These are phyloP conservation scores for Camptogramma bilineatum DNA, from an alignment of 2,888 invertebrate genomes.

Conservation along the genomic window DNA sequence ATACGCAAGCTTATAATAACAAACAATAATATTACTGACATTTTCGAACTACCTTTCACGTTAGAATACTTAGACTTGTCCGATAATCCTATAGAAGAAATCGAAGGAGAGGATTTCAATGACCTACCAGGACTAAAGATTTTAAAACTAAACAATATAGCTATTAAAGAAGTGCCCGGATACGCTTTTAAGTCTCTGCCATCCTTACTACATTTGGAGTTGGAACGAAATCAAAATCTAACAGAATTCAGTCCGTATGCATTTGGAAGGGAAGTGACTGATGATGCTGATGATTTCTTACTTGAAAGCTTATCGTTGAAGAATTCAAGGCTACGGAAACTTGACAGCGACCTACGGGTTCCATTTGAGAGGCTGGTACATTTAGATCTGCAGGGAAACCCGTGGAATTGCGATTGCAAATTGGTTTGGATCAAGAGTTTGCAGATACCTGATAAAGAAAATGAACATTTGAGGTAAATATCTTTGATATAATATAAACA, in stretches of 20 bases:
- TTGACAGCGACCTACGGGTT: slow-evolving; percentile 67
- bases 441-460: slow-evolving; percentile 70
- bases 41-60: slow-evolving; percentile 85
- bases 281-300: slow-evolving; percentile 72
- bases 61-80: slow-evolving; percentile 87
- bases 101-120: slow-evolving; percentile 78
- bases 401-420: slow-evolving; percentile 88
- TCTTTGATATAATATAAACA: not conserved
- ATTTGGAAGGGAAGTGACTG: slow-evolving; percentile 70
- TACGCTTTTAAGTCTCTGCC: slow-evolving; percentile 85
- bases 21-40: slow-evolving; percentile 81
- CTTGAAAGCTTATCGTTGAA: slow-evolving; percentile 76
- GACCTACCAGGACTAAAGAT: slow-evolving; percentile 81
- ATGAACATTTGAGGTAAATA: slow-evolving; percentile 77
- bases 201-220: slow-evolving; percentile 77
- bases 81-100: slow-evolving; percentile 81
- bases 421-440: slow-evolving; percentile 80
- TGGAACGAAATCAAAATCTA: slow-evolving; percentile 84
- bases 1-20: slow-evolving; percentile 76
- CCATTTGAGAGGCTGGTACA: slow-evolving; percentile 76
- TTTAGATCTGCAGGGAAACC: slow-evolving; percentile 86
- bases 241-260: slow-evolving; percentile 75
- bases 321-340: slow-evolving; percentile 71
- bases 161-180: slow-evolving; percentile 79
- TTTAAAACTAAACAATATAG: slow-evolving; percentile 85